These are phyloP conservation scores for Dreissena polymorpha DNA, from an alignment of 1,140 invertebrate genomes.

Conservation along the genomic window DNA sequence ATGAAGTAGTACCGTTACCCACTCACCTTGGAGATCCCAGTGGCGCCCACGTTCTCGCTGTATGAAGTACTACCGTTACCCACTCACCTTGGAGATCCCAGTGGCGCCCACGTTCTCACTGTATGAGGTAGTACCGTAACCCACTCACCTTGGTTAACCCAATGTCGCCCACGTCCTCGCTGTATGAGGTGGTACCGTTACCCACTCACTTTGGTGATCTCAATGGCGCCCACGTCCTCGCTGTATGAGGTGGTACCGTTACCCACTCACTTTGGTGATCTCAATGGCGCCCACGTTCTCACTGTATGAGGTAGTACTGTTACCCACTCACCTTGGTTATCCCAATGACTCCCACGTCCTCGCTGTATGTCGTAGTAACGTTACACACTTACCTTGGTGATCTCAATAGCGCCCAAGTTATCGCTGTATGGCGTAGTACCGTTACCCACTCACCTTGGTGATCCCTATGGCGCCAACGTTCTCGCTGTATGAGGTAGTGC, in stretches of 20 bases:
- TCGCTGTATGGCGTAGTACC: conserved; percentile 86
- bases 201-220: conserved; percentile 85
- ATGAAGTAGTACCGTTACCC: conserved; percentile 93
- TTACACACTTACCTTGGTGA: conserved; percentile 81
- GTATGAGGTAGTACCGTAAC: too few relatives aligned
- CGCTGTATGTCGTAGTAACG: conserved; percentile 84
- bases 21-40: too few relatives aligned
- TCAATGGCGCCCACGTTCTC: conserved; percentile 95
- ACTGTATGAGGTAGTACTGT: conserved; percentile 90
- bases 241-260: conserved; percentile 83
- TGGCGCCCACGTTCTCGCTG: conserved; percentile 91
- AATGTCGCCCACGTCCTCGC: conserved; percentile 93
- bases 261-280: conserved; percentile 81
- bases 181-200: conserved; percentile 91
- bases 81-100: too few relatives aligned
- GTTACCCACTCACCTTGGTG: conserved; percentile 80
- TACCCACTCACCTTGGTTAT: conserved; percentile 85
- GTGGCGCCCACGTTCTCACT: too few relatives aligned
- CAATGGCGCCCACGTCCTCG: conserved; percentile 94
- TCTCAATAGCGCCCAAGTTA: conserved; percentile 93
- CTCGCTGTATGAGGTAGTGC: conserved; percentile 90
- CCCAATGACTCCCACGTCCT: conserved; percentile 94
- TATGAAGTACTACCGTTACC: conserved; percentile 92
- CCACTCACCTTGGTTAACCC: conserved; percentile 84
- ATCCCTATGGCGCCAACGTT: conserved; percentile 93